Conservation (phyloP, 1,140 invertebrate genomes). For the Drosophila arawakana region DNA sequence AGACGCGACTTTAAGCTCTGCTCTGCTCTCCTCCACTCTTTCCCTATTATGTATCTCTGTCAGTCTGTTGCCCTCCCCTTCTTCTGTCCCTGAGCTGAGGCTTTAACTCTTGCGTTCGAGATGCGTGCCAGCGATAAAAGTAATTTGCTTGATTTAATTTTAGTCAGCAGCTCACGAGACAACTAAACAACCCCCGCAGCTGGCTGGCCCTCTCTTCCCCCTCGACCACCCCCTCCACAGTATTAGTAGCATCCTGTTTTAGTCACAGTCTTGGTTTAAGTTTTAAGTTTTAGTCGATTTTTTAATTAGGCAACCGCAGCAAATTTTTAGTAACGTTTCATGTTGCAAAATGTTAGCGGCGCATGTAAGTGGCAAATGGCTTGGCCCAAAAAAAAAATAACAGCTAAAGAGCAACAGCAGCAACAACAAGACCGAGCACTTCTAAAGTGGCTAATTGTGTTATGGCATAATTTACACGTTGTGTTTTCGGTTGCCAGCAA, state of each 20-base stretch:
- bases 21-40: background rate
- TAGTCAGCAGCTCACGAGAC: slow-evolving; percentile 78
- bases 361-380: slow-evolving; percentile 80
- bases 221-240: background rate
- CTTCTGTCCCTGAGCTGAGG: slow-evolving; percentile 47
- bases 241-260: slow-evolving; percentile 73
- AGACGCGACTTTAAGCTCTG: slow-evolving; percentile 17
- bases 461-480: slow-evolving; percentile 82
- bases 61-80: background rate
- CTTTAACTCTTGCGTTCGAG: slow-evolving; percentile 77
- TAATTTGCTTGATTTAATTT: slow-evolving; percentile 84
- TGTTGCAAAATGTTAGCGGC: slow-evolving; percentile 73
- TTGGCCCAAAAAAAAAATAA: slow-evolving; percentile 40
- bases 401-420: slow-evolving; percentile 20
- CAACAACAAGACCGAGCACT: slow-evolving; percentile 58
- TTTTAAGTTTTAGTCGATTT: slow-evolving; percentile 49
- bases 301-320: slow-evolving; percentile 76
- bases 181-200: slow-evolving; percentile 58
- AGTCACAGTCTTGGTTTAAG: slow-evolving; percentile 15
- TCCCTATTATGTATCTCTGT: background rate
- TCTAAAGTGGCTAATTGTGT: slow-evolving; percentile 82
- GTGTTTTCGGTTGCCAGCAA: slow-evolving; percentile 75
- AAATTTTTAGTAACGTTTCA: slow-evolving; percentile 76
- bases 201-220: background rate
- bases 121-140: slow-evolving; percentile 83